Conservation (phyloP, 2,113 vertebrate species). For the Microtus richardsoni region DNA sequence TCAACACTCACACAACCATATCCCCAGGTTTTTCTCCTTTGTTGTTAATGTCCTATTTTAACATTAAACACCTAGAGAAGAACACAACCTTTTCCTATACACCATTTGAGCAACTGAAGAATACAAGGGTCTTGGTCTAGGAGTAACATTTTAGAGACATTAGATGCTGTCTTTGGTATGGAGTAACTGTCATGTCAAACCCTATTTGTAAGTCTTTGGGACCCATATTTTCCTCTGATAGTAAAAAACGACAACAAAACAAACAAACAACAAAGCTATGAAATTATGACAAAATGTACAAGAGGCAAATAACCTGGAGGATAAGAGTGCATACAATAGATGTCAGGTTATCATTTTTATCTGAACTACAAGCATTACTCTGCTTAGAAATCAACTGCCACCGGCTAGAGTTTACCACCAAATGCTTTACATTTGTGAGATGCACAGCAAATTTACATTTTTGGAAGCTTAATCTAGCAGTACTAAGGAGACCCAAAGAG, state of each 20-base stretch:
- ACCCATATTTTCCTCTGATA: not conserved
- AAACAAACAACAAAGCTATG: not conserved
- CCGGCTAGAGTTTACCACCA: not conserved
- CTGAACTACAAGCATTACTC: not conserved
- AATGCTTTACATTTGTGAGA: not conserved
- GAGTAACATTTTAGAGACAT: not conserved
- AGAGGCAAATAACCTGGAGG: not conserved
- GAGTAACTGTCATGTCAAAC: not conserved
- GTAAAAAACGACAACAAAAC: not conserved
- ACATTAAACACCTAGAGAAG: not conserved
- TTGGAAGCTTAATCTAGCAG: not conserved
- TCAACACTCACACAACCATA: not conserved
- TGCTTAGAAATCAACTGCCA: slow-evolving; percentile 33
- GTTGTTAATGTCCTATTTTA: not conserved
- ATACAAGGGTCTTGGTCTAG: not conserved
- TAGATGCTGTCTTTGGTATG: not conserved
- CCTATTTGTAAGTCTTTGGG: not conserved
- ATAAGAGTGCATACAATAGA: not conserved
- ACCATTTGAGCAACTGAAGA: not conserved
- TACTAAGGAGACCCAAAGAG: not conserved
- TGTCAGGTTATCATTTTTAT: not conserved
- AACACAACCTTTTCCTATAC: not conserved
- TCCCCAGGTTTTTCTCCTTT: not conserved
- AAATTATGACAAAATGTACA: not conserved
- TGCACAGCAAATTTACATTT: not conserved